Base-by-base conservation (phyloP, 2,113 vertebrate genomes). In the Struthidea cinerea region DNA sequence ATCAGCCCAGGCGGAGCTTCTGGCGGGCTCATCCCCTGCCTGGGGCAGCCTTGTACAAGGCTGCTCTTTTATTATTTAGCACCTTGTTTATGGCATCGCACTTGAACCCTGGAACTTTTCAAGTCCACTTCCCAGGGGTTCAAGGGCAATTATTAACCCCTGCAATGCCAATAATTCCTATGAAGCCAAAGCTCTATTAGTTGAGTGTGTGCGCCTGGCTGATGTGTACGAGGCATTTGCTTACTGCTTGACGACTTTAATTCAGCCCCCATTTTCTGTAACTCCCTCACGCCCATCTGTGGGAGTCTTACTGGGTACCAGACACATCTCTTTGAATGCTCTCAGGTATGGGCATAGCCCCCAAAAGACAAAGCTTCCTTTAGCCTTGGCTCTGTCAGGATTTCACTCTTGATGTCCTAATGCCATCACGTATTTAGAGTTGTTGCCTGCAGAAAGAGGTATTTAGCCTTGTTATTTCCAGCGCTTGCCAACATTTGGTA, bases 61-160 rank as follows among this genome's bases (percentile, higher is more conserved):
- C 85, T 97, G 92, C 76, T 93, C 87, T 97, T 98, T 86, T 74
- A 97, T 98, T 98, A 97, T 98, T 98, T 96, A 98, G 93, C 53
- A 95, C 73, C 64, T 78, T 82, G 67, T 68, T 96, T 91, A 89
- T 91, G 75, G 77, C 82, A 73, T 96, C 11, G 12, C 3, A 16
- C 89, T 96, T 96, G 82, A 97, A 97, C 87, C 76, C 91, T 95
- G 92, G 83, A 96, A 96, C 91, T 97, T 94, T 96, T 96, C 46
- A 80, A 68, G 80, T 90, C 94, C 77, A 85, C 57, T 90, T 96
- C 92, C 77, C 55, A 42, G 32, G 82, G 96, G 65, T 68, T 97
- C 90, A 84, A 97, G 96, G 82, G 49, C 84, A 83, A 13, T 50
- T 41, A 78, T 92, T 96, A 97, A 94, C 60, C 71, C 91, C 28